phyloP scores from a whole-genome alignment of 2,113 vertebrate genomes.

The Halcyon senegalensis region DNA sequence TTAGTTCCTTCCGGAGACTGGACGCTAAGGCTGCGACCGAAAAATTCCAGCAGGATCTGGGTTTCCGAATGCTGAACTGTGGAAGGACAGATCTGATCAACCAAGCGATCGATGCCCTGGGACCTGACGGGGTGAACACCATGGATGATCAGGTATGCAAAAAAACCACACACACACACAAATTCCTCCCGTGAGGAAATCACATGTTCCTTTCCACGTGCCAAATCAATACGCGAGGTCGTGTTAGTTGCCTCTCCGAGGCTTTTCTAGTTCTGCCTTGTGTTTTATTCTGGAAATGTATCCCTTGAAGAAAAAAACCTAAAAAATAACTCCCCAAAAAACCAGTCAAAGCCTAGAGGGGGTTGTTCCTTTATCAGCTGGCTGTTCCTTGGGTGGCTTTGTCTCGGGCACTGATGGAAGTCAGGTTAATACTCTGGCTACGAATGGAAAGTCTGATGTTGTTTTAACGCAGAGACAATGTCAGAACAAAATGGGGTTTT shows the following conservation, averaged over 20 bases:
- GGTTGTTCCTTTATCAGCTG: not conserved
- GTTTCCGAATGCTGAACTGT: conserved; percentile 97
- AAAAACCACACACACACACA: too few relatives aligned
- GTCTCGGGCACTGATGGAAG: not conserved
- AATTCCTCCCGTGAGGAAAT: not conserved
- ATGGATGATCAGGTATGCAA: conserved; percentile 94
- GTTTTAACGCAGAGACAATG: not conserved
- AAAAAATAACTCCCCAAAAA: too few relatives aligned
- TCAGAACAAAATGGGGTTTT: not conserved
- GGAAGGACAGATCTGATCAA: conserved; percentile 94
- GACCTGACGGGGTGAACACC: conserved; percentile 92
- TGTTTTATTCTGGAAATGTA: not conserved
- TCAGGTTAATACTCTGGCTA: not conserved
- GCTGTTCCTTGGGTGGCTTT: not conserved
- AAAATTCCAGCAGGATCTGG: conserved; percentile 94
- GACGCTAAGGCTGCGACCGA: conserved; percentile 93
- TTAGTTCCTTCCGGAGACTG: conserved; percentile 93
- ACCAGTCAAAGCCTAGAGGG: not conserved
- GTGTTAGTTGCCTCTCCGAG: not conserved
- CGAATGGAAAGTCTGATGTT: not conserved
- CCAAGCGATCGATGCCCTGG: conserved; percentile 91
- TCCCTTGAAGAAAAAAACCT: not conserved
- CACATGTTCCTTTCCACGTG: fast-evolving
- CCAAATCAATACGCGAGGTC: not conserved
- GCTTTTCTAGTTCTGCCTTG: not conserved